phyloP scores from a whole-genome alignment of 2,888 invertebrate genomes.

The Drosophila cognata region DNA sequence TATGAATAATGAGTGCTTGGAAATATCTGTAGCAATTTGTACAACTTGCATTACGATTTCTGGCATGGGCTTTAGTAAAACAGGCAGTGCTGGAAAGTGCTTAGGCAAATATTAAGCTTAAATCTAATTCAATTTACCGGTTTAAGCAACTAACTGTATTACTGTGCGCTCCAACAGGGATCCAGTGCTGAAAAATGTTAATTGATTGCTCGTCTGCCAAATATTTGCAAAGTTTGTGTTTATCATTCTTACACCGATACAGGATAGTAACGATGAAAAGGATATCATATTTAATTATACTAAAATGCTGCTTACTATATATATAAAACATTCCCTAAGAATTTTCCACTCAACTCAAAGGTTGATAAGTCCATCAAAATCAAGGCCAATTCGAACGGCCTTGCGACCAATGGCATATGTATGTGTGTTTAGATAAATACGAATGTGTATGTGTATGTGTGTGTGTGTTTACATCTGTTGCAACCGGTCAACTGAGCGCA shows the following conservation, averaged over 20 bases:
- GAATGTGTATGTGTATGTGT: neutral
- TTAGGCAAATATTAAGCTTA: neutral
- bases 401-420: conserved; percentile 20
- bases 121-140: neutral
- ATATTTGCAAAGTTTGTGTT: neutral
- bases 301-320: neutral
- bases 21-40: conserved; percentile 21
- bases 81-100: neutral
- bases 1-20: conserved; percentile 30
- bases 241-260: neutral
- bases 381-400: conserved; percentile 5
- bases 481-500: conserved; percentile 17
- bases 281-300: neutral
- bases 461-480: neutral
- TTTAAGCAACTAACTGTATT: neutral
- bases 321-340: conserved; percentile 2
- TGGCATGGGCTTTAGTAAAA: neutral
- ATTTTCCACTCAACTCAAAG: neutral
- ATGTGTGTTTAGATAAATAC: neutral
- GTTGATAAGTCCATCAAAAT: neutral
- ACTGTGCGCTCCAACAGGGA: neutral
- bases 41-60: neutral
- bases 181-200: neutral
- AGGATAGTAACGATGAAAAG: neutral
- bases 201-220: neutral